These are phyloP conservation scores for Calypte anna DNA, from an alignment of 2,113 vertebrate genomes.

Conservation along the genomic window DNA sequence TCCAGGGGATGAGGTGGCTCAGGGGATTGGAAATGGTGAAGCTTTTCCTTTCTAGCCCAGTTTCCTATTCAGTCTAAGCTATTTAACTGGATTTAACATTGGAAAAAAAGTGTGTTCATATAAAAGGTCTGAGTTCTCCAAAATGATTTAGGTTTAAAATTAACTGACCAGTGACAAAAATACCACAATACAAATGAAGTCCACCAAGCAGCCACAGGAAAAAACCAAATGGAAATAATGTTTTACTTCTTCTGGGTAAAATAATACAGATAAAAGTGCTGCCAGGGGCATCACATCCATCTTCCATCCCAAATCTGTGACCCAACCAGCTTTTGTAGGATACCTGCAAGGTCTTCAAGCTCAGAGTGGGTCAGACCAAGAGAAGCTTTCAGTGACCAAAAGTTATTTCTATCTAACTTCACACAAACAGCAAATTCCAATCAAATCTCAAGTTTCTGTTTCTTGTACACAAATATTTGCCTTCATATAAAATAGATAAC, in stretches of 20 bases:
- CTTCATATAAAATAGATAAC: neutral
- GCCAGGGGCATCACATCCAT: neutral
- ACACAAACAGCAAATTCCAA: neutral
- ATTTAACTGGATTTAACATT: neutral
- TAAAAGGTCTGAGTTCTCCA: neutral
- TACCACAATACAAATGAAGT: neutral
- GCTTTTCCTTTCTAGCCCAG: constrained; percentile 39
- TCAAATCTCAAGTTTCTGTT: neutral
- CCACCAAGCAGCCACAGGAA: neutral
- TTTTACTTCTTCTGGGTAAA: neutral
- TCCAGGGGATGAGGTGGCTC: constrained; percentile 28
- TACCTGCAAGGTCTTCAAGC: neutral
- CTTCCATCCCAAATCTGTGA: neutral
- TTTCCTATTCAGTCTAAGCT: constrained; percentile 4
- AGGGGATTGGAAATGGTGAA: constrained; percentile 26
- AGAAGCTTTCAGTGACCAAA: neutral
- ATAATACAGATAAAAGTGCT: neutral
- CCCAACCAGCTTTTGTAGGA: neutral
- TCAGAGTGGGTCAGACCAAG: neutral
- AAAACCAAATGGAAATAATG: neutral
- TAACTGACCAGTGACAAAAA: constrained; percentile 5
- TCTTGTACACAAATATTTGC: neutral
- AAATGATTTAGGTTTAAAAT: neutral
- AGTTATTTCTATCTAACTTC: neutral
- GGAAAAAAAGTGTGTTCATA: neutral